Evolutionary conservation across 2,888 invertebrate species (phyloP).

Genomic region (Drosophila pegasa): DNA sequence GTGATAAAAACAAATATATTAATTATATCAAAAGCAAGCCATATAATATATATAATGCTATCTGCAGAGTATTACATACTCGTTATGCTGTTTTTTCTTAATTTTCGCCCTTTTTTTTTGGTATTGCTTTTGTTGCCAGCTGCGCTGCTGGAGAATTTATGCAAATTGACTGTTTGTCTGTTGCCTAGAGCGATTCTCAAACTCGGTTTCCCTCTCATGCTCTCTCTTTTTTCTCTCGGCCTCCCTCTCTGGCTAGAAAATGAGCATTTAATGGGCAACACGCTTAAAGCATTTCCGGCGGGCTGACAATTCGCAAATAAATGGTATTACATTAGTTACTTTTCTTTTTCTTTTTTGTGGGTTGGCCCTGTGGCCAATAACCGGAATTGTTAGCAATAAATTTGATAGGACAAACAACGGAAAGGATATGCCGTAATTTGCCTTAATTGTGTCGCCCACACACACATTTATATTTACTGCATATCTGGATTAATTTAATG

Average conservation of each 20-base stretch:
- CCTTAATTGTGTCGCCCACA: constrained; percentile 26
- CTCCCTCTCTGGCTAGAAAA: constrained; percentile 19
- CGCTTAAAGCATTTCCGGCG: constrained; percentile 52
- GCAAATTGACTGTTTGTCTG: constrained; percentile 49
- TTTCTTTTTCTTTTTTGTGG: constrained; percentile 5
- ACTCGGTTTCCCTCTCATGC: background rate
- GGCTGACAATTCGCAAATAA: constrained; percentile 48
- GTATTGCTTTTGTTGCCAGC: constrained; percentile 34
- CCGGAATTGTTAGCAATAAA: constrained; percentile 49
- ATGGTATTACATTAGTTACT: constrained; percentile 30
- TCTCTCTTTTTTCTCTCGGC: too few species aligned
- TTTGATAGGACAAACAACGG: constrained; percentile 38
- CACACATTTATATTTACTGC: constrained; percentile 9
- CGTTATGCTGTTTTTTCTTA: background rate
- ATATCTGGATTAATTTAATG: constrained; percentile 15
- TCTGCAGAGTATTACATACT: constrained; percentile 23
- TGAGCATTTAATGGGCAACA: constrained; percentile 61
- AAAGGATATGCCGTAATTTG: constrained; percentile 40
- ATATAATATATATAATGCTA: background rate
- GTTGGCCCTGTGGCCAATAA: constrained; percentile 19
- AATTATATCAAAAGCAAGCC: too few species aligned
- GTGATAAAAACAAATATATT: too few species aligned
- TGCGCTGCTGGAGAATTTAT: constrained; percentile 38
- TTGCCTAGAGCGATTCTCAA: constrained; percentile 26
- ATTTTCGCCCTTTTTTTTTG: background rate